A percentile compares a stretch with the other conserved stretches of the same genome.
Evolutionary conservation across 2,888 invertebrate genomes (phyloP).

Genomic region (Fragum whitleyi): DNA sequence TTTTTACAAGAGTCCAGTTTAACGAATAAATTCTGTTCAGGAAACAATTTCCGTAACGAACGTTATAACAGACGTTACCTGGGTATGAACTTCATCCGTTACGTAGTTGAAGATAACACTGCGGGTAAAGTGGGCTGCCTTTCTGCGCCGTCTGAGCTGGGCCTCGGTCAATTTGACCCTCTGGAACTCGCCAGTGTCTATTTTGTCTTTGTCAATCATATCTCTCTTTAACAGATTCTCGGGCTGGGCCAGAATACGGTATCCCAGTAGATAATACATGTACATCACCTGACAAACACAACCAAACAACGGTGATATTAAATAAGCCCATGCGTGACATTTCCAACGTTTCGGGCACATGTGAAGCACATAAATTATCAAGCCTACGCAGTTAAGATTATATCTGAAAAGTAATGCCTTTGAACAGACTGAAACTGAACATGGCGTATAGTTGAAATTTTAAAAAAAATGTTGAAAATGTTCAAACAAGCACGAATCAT

Average conservation of each 20-base stretch:
- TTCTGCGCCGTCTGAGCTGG: slow-evolving; percentile 72
- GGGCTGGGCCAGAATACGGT: slow-evolving; percentile 90
- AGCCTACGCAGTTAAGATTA: too few species aligned
- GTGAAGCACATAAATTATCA: too few species aligned
- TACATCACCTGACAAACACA: slow-evolving; percentile 95
- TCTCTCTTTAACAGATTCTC: slow-evolving; percentile 63
- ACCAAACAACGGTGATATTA: background rate
- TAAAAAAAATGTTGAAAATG: too few species aligned
- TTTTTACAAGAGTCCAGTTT: too few species aligned
- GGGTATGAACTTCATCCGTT: slow-evolving; percentile 75
- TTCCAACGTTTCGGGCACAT: background rate
- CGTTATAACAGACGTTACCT: slow-evolving; percentile 51
- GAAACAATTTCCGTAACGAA: too few species aligned
- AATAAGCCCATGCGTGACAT: too few species aligned
- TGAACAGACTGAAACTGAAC: too few species aligned
- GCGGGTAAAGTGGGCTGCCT: slow-evolving; percentile 75
- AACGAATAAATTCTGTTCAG: too few species aligned
- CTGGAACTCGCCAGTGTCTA: slow-evolving; percentile 48
- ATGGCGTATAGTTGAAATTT: too few species aligned
- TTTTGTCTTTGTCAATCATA: slow-evolving; percentile 28
- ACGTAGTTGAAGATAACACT: slow-evolving; percentile 79
- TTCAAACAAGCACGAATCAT: too few species aligned
- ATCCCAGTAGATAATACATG: slow-evolving; percentile 99
- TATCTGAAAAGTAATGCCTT: too few species aligned
- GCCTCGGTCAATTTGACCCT: slow-evolving; percentile 71